A percentile compares a stretch with the other conserved stretches of the same genome.
Evolutionary conservation across 2,113 vertebrate genomes (phyloP).

Genomic region (Rafetus swinhoei): DNA sequence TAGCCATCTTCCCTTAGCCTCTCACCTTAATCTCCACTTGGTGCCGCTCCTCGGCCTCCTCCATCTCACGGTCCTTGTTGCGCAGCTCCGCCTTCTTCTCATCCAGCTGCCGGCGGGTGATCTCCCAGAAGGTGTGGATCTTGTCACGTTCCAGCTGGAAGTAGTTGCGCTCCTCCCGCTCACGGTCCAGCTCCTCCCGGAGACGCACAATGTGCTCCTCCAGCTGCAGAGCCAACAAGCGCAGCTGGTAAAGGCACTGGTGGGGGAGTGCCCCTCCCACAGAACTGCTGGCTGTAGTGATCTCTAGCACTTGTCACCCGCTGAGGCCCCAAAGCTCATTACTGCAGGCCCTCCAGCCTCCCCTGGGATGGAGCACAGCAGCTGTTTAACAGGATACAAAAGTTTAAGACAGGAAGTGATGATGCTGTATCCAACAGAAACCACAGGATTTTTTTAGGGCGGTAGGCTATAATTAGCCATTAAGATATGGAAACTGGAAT

Average conservation of each 20-base stretch:
- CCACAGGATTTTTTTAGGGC: neutral
- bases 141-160: constrained; percentile 93
- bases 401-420: neutral
- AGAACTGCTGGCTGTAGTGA: neutral
- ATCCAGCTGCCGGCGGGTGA: constrained; percentile 85
- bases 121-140: constrained; percentile 89
- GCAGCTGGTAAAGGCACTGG: neutral
- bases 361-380: rapidly evolving
- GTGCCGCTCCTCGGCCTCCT: constrained; percentile 88
- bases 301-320: neutral
- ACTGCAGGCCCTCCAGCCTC: rapidly evolving
- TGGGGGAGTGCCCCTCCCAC: neutral
- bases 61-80: constrained; percentile 86
- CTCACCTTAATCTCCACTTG: constrained; percentile 92
- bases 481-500: neutral
- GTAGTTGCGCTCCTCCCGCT: constrained; percentile 92
- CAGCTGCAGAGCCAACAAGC: constrained; percentile 74
- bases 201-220: constrained; percentile 84
- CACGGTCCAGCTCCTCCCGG: constrained; percentile 89
- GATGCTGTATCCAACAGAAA: neutral
- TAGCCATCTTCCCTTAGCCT: rapidly evolving
- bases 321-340: neutral
- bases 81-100: constrained; percentile 85
- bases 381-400: neutral
- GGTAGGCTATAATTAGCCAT: neutral